Base-by-base conservation (phyloP, 2,113 vertebrate species). In the Chaetodon trifascialis region DNA sequence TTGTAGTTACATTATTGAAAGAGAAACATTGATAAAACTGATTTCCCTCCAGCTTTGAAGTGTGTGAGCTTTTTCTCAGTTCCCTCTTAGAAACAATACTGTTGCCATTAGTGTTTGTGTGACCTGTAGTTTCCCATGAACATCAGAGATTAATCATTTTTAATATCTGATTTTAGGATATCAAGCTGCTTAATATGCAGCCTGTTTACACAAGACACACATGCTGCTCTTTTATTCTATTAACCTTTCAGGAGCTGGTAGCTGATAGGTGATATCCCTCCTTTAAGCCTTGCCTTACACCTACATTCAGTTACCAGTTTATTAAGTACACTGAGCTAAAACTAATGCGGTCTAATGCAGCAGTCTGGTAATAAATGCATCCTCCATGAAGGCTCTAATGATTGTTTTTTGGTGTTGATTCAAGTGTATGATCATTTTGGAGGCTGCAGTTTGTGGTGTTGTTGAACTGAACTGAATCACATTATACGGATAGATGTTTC, bases 191-290 rank as follows among this genome's bases (percentile, higher is more conserved):
- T 83, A 44, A 42, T 38, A 42, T 85, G 70, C 30, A 23, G 66
- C 25, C 11, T 87, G 69, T 87, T 88, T 87, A 68, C 73, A 67
- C 55, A 84, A 46, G 56, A 54, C 21, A 14, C 1, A 12, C 17
- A 56, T 71, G 60, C 78, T 71, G 51, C 62, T 72, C 44, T 66
- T 70, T 60, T 70, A 40, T 64, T 75, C 8, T 66, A 1, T 60
- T 49, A 40, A 46, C 38, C 51, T 59, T 59, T 38, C 12, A 38
- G 19, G 6, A 1, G 17, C 76, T 70, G 36, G 60, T 38, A 11
- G 30, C 76, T 70, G 36, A 51, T 38, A 11, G 30, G n/a, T 44
- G 16, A n/a, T 68, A 40, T 23, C 9, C 21, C 5, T 46, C 38
- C 12, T 2, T 58, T 51, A 54, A 55, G 55, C n/a, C 5, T 65